Evolutionary conservation across 2,113 vertebrate genomes (phyloP).

Genomic region (Desmodus rotundus): DNA sequence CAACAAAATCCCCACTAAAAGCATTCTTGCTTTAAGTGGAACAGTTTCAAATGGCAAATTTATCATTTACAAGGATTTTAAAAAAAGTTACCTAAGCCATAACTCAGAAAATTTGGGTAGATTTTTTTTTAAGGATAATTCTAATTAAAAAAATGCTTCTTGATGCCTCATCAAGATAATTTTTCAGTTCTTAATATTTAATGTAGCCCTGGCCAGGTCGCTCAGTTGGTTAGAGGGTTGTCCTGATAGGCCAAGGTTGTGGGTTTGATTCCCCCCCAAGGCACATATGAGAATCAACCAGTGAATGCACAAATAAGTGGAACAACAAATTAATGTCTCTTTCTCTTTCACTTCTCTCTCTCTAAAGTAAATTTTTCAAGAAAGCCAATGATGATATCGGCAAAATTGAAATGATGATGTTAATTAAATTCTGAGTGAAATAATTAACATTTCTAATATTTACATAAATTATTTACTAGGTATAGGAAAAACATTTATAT

Average conservation of each 20-base stretch:
- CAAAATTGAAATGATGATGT: background rate
- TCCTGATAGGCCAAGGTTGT: background rate
- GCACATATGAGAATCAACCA: background rate
- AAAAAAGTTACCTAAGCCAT: background rate
- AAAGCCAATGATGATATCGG: background rate
- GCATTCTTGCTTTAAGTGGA: background rate
- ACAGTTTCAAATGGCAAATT: background rate
- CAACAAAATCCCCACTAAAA: background rate
- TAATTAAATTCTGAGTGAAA: slow-evolving; percentile 6
- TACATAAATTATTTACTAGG: background rate
- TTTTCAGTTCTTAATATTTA: slow-evolving; percentile 1
- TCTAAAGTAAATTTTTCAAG: background rate
- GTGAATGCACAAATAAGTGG: background rate
- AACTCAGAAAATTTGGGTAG: background rate
- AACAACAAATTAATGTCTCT: background rate
- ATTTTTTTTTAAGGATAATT: background rate
- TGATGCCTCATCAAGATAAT: background rate
- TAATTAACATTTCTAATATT: background rate
- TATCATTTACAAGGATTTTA: background rate
- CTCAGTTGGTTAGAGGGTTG: background rate
- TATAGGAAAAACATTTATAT: background rate
- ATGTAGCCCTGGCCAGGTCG: background rate
- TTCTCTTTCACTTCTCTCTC: background rate
- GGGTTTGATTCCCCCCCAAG: background rate
- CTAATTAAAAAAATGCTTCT: background rate